phyloP scores from a whole-genome alignment of 2,888 invertebrate species.

The Phytoseiulus persimilis region DNA sequence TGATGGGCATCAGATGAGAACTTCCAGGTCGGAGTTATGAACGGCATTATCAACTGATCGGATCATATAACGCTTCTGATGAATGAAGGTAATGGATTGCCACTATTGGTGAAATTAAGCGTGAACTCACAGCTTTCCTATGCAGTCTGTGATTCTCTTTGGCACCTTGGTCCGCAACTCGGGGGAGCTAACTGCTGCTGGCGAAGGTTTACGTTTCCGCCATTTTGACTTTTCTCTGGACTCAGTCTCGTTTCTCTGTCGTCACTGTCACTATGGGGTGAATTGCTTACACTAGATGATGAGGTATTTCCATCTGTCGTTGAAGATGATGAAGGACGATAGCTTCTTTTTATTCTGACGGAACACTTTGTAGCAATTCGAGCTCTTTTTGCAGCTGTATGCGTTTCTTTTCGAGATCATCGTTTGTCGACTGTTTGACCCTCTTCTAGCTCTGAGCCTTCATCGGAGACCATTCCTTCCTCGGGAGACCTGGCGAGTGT shows the following conservation, averaged over 20 bases:
- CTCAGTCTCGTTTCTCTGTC: not conserved
- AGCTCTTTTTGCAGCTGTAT: conserved; percentile 24
- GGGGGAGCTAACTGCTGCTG: not conserved
- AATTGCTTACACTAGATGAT: not conserved
- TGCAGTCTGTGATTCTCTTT: not conserved
- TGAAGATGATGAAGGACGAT: not conserved
- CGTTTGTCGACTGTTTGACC: conserved; percentile 35
- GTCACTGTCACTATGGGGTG: not conserved
- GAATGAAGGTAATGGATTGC: no score
- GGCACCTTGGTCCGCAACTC: not conserved
- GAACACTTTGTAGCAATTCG: conserved; percentile 11
- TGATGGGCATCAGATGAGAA: not conserved
- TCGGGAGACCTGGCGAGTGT: conserved; percentile 28
- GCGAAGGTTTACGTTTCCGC: not conserved
- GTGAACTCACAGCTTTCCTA: not conserved
- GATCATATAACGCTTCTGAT: no score
- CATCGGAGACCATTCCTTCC: conserved; percentile 29
- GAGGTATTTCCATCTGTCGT: not conserved
- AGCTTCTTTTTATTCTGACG: not conserved
- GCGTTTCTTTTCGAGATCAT: conserved; percentile 35
- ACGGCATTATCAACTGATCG: no score
- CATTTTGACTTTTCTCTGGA: not conserved
- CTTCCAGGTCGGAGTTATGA: no score
- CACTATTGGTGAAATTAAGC: no score
- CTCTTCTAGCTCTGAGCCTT: conserved; percentile 31